phyloP scores from a whole-genome alignment of 2,113 vertebrate species.

The Hippopotamus amphibius region DNA sequence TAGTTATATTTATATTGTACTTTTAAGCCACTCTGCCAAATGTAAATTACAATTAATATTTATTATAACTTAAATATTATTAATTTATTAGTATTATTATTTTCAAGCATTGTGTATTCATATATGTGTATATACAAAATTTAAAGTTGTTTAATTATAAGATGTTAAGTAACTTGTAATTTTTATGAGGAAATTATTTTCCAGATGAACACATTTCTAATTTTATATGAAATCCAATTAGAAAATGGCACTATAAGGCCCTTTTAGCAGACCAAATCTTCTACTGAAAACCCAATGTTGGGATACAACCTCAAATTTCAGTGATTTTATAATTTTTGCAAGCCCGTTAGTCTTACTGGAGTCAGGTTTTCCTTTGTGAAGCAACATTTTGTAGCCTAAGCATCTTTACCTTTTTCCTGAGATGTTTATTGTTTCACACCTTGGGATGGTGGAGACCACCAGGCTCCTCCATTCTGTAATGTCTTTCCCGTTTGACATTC shows the following conservation, averaged over 20 bases:
- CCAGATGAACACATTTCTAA: conserved; percentile 27
- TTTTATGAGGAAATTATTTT: conserved; percentile 58
- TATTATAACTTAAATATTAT: not conserved
- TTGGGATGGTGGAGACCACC: not conserved
- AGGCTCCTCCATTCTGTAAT: not conserved
- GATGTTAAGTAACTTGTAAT: conserved; percentile 40
- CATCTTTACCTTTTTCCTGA: not conserved
- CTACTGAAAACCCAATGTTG: not conserved
- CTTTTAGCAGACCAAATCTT: not conserved
- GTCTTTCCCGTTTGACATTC: not conserved
- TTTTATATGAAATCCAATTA: conserved; percentile 38
- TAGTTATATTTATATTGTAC: not conserved
- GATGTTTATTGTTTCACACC: not conserved
- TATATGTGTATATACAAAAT: not conserved
- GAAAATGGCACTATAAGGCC: not conserved
- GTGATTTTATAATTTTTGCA: not conserved
- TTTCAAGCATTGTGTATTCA: conserved; percentile 41
- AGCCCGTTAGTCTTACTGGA: not conserved
- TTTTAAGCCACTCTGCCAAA: conserved; percentile 25
- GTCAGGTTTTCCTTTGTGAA: not conserved
- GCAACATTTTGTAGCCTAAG: not conserved
- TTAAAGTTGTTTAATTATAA: conserved; percentile 59
- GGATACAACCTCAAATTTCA: not conserved
- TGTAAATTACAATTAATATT: conserved; percentile 12
- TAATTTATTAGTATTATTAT: conserved; percentile 50